Conservation (phyloP, 2,113 vertebrate genomes). For the Hoplias malabaricus region DNA sequence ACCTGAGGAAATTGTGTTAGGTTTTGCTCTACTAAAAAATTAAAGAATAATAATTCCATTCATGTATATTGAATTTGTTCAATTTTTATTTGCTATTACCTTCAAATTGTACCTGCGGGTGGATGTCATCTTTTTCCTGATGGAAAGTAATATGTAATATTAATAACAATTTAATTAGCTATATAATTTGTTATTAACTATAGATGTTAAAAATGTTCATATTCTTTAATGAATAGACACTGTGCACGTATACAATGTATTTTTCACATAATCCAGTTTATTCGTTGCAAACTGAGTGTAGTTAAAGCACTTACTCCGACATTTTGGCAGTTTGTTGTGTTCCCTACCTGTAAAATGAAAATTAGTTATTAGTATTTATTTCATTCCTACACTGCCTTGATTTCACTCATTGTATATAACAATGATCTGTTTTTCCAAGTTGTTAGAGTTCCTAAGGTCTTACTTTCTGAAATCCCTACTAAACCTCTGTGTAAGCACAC, state of each 20-base stretch:
- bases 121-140: slow-evolving; percentile 82
- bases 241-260: not conserved
- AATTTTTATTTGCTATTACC: slow-evolving; percentile 61
- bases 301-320: slow-evolving; percentile 70
- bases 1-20: not conserved
- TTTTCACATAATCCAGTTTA: not conserved
- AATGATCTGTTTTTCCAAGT: not conserved
- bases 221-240: not conserved
- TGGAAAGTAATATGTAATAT: slow-evolving; percentile 11
- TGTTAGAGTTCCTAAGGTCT: too few relatives aligned
- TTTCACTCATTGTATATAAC: not conserved
- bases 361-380: not conserved
- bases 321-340: slow-evolving; percentile 59
- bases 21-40: not conserved
- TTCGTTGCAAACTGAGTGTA: not conserved
- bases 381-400: not conserved
- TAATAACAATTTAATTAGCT: not conserved
- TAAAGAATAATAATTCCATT: too few relatives aligned
- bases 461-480: too few relatives aligned
- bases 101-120: slow-evolving; percentile 84
- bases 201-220: not conserved
- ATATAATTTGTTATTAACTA: not conserved
- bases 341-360: slow-evolving; percentile 58
- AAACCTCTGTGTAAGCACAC: not conserved
- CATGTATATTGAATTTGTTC: not conserved